These are phyloP conservation scores for Tragelaphus imberbis DNA, from an alignment of 2,113 vertebrate species.

Conservation along the genomic window DNA sequence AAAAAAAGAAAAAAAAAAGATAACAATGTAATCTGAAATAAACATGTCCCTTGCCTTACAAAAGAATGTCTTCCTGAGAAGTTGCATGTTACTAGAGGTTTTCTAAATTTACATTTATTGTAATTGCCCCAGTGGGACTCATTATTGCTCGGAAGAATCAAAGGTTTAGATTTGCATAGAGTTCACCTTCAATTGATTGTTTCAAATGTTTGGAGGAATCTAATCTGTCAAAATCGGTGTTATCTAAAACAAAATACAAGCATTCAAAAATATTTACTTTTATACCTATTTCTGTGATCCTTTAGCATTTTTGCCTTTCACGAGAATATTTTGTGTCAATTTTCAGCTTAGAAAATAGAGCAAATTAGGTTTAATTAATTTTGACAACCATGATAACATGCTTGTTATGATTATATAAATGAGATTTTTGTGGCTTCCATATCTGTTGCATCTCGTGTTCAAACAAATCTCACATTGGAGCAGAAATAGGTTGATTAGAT, in stretches of 20 bases:
- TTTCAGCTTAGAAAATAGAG: slow-evolving; percentile 55
- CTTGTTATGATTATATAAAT: slow-evolving; percentile 65
- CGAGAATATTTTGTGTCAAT: slow-evolving; percentile 9
- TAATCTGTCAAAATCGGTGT: slow-evolving; percentile 11
- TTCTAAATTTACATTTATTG: slow-evolving; percentile 29
- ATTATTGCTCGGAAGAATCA: slow-evolving; percentile 36
- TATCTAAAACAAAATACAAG: not conserved
- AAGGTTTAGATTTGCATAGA: slow-evolving; percentile 1
- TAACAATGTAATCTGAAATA: slow-evolving; percentile 28
- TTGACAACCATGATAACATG: slow-evolving; percentile 53
- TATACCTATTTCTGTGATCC: slow-evolving; percentile 12
- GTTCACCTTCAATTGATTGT: slow-evolving; percentile 8
- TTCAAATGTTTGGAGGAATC: not conserved
- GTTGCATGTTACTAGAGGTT: not conserved
- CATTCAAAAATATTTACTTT: slow-evolving; percentile 22
- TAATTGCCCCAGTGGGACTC: slow-evolving; percentile 3
- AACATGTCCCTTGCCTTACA: not conserved
- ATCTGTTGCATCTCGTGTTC: slow-evolving; percentile 50
- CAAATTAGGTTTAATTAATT: slow-evolving; percentile 58
- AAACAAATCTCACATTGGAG: slow-evolving; percentile 56
- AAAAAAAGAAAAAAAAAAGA: not conserved
- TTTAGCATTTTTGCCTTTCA: slow-evolving; percentile 38
- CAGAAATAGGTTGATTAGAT: slow-evolving; percentile 65
- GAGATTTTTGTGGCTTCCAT: slow-evolving; percentile 60
- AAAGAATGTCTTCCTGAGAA: slow-evolving; percentile 31